Evolutionary conservation across 2,797 vertebrate genomes (phyloP).

Genomic region (Sebastes itinus): DNA sequence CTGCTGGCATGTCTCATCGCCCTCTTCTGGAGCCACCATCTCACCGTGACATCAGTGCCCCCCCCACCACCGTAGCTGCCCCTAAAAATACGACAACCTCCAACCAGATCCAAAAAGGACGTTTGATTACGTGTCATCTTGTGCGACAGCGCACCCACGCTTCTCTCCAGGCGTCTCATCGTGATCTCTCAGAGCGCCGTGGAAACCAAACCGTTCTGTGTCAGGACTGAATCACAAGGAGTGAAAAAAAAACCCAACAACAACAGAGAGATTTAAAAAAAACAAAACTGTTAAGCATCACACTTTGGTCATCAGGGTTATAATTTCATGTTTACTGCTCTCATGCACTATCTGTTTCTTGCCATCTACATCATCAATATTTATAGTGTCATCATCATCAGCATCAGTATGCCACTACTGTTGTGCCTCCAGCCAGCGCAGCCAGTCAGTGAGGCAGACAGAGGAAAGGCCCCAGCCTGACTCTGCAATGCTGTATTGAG

Average conservation of each 20-base stretch:
- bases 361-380: constrained; percentile 63
- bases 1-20: constrained; percentile 21
- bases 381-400: constrained; percentile 50
- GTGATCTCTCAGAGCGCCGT: constrained; percentile 43
- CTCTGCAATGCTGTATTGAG: constrained; percentile 68
- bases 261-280: not conserved
- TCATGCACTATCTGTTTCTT: constrained; percentile 38
- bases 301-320: constrained; percentile 56
- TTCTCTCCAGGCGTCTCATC: constrained; percentile 57
- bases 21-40: constrained; percentile 42
- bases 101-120: constrained; percentile 38
- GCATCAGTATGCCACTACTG: constrained; percentile 58
- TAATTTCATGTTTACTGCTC: constrained; percentile 47
- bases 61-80: not conserved
- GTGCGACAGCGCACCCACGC: constrained; percentile 64
- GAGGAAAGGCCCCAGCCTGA: constrained; percentile 62
- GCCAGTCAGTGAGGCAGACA: constrained; percentile 62
- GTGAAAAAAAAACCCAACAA: not conserved
- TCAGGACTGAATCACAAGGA: constrained; percentile 50
- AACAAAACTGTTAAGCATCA: constrained; percentile 41
- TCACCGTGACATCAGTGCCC: constrained; percentile 47
- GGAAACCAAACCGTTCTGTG: constrained; percentile 57
- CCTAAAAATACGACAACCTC: constrained; percentile 48
- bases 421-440: constrained; percentile 44
- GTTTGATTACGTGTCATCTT: constrained; percentile 46